Base-by-base conservation (phyloP, 2,888 invertebrate genomes). In the Pyrocoelia pectoralis region DNA sequence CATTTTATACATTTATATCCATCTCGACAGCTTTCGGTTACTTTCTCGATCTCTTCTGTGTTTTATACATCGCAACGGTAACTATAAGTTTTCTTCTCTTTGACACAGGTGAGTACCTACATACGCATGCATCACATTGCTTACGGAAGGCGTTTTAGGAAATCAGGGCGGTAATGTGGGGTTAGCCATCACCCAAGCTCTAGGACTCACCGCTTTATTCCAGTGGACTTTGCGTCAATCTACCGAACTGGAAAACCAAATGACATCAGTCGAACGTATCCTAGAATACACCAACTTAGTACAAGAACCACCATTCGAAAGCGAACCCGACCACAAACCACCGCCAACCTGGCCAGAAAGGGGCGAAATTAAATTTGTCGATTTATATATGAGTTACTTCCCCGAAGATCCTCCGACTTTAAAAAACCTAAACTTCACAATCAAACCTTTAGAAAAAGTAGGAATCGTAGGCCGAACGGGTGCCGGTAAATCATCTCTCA, bases 1-100 rank as follows among this genome's bases (percentile, higher is more conserved):
- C 97, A 4, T 98, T 94, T 92, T 97, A 90, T 77, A 84, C 95
- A 74, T 96, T 95, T 80, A 88, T 98, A 56, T 88, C 93, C 0
- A 91, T 94, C 3, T 93, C 94, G 13, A 89, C 97, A 65, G 97
- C 98, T 71, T 96, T 98, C 76, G 97, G 96, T 0, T 93, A 96
- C 75, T 94, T 94, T 87, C 82, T 98, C 73, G 98, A 98, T 79
- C 84, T 94, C 69, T 87, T 95, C 54, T 97, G 97, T 77, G 88
- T 94, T 0, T 68, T 92, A 3, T 98, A 96, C 81, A 93, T 98
- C 62, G 88, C 89, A 0, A 79, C 93, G 46, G 95, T 97, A 0
- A 94, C 96, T 0, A 84, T 94, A 72, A 93, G 93, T 74, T 94
- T 95, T 80, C 87, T 97, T 56, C 79, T 93, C 0, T 83, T 91